These are phyloP conservation scores for Ciconia nigra DNA, from an alignment of 2,797 vertebrate genomes.

Conservation along the genomic window DNA sequence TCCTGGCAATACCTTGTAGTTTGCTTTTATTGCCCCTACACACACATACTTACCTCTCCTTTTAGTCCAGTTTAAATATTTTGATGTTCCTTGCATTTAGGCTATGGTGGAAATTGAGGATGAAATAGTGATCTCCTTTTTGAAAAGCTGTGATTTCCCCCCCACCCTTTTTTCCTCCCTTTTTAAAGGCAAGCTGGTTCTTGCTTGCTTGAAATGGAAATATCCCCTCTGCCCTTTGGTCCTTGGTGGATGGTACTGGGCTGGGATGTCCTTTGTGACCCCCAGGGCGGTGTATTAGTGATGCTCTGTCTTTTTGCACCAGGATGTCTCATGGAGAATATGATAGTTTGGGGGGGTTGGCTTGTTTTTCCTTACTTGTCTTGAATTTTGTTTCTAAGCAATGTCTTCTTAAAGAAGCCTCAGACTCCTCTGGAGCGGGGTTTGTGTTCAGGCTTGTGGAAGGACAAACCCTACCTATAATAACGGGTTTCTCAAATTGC, in stretches of 20 bases:
- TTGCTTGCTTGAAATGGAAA: slow-evolving; percentile 25
- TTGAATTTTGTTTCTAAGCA: neutral
- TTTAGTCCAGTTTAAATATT: neutral
- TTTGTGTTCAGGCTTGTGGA: neutral
- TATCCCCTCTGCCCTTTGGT: neutral
- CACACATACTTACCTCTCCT: neutral
- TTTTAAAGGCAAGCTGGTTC: slow-evolving; percentile 50
- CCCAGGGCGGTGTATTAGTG: neutral
- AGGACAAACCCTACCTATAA: neutral
- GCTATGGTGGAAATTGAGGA: neutral
- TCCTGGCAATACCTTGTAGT: neutral
- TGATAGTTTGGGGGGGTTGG: neutral
- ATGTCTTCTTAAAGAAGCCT: neutral
- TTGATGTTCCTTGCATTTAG: neutral
- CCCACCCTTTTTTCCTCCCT: neutral
- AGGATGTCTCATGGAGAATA: neutral
- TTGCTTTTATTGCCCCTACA: neutral
- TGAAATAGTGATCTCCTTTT: neutral
- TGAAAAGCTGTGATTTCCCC: neutral
- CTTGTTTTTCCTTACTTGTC: neutral
- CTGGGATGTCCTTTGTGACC: neutral
- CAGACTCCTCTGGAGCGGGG: neutral
- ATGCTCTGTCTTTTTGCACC: neutral
- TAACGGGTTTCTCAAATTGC: neutral
- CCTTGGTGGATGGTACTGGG: neutral